Evolutionary conservation across 2,888 invertebrate species (phyloP).

Genomic region (Ephialtes manifestator): DNA sequence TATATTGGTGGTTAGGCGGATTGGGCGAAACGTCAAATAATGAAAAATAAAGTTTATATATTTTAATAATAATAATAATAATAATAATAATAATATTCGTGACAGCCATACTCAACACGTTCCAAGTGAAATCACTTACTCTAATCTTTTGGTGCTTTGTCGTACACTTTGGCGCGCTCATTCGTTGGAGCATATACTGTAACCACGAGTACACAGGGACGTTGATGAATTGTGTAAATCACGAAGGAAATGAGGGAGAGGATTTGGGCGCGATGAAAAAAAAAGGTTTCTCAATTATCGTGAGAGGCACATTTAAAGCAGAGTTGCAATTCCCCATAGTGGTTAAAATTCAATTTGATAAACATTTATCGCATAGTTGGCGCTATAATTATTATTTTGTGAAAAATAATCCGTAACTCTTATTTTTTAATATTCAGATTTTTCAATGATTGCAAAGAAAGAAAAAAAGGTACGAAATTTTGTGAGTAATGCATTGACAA

Average conservation of each 20-base stretch:
- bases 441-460: no score
- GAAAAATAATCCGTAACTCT: no score
- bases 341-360: no score
- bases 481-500: no score
- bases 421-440: no score
- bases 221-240: slow-evolving; percentile 60
- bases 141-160: slow-evolving; percentile 95
- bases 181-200: slow-evolving; percentile 96
- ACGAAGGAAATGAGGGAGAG: slow-evolving; percentile 10
- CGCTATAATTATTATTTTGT: no score
- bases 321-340: no score
- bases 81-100: slow-evolving; percentile 72
- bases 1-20: slow-evolving; percentile 68
- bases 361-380: no score
- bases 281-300: not conserved
- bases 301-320: not conserved
- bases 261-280: not conserved
- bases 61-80: slow-evolving; percentile 41
- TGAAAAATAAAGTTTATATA: slow-evolving; percentile 26
- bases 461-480: no score
- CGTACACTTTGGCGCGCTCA: slow-evolving; percentile 94
- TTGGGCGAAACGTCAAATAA: slow-evolving; percentile 63
- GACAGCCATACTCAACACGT: slow-evolving; percentile 79
- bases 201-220: slow-evolving; percentile 86
- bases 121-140: slow-evolving; percentile 90